Evolutionary conservation across 2,797 vertebrate genomes (phyloP).

Genomic region (Anguilla anguilla): DNA sequence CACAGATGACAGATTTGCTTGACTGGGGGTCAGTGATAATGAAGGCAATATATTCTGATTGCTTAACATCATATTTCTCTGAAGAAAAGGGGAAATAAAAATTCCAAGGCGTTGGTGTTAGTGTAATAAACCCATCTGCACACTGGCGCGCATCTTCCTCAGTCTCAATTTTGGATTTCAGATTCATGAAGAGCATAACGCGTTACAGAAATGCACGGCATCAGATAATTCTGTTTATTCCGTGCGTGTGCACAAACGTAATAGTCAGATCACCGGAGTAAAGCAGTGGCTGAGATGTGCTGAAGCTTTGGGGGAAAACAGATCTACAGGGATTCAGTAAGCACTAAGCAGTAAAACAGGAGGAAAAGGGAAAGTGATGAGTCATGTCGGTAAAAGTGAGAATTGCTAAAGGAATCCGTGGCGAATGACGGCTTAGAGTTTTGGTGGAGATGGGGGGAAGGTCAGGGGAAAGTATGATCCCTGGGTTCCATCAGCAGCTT

Average conservation of each 20-base stretch:
- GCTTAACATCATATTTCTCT: neutral
- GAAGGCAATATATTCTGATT: neutral
- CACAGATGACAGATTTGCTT: neutral
- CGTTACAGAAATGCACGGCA: neutral
- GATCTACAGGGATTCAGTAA: neutral
- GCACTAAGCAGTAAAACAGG: neutral
- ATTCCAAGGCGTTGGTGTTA: neutral
- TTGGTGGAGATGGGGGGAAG: neutral
- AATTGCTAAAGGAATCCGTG: neutral
- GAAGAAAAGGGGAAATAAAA: neutral
- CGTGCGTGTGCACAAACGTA: neutral
- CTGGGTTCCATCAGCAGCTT: neutral
- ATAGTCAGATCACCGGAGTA: neutral
- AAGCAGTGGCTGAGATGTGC: neutral
- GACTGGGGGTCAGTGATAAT: neutral
- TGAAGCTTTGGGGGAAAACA: neutral
- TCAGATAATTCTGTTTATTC: constrained; percentile 12
- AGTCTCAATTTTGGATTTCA: constrained; percentile 6
- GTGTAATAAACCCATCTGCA: neutral
- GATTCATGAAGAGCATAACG: neutral
- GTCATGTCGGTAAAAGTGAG: neutral
- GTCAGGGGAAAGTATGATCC: neutral
- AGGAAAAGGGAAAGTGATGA: neutral
- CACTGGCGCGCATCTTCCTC: neutral
- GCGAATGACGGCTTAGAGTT: neutral